Evolutionary conservation across 2,888 invertebrate genomes (phyloP).

Genomic region (Muschampia plurimacula): DNA sequence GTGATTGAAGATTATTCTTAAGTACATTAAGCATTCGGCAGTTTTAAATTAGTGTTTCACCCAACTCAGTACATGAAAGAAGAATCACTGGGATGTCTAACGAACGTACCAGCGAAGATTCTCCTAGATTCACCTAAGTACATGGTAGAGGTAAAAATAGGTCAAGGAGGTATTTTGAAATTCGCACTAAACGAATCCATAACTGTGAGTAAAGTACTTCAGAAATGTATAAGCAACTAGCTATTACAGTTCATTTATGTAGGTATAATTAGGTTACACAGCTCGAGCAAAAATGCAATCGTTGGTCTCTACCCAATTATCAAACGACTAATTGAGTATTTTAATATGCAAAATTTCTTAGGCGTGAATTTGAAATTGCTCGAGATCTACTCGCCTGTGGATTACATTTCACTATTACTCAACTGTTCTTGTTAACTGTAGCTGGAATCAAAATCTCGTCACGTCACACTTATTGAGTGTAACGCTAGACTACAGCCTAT

Average conservation of each 20-base stretch:
- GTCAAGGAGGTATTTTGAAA: too few species aligned
- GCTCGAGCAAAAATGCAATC: conserved; percentile 18
- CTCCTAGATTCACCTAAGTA: too few species aligned
- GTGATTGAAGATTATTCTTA: too few species aligned
- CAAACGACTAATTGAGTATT: conserved; percentile 17
- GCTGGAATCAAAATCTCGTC: conserved; percentile 47
- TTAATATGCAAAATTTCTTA: conserved; percentile 29
- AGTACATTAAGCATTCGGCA: too few species aligned
- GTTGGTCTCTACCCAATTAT: conserved; percentile 2
- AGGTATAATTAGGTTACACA: conserved; percentile 14
- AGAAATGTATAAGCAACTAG: not conserved
- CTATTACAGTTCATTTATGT: not conserved
- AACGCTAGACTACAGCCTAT: conserved; percentile 41
- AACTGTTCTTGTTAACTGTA: conserved; percentile 39
- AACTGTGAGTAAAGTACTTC: not conserved
- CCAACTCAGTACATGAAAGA: too few species aligned
- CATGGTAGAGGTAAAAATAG: too few species aligned
- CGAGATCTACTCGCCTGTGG: conserved; percentile 23
- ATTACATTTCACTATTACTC: conserved; percentile 42
- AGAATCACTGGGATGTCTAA: too few species aligned
- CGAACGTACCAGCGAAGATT: too few species aligned
- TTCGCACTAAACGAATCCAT: not conserved
- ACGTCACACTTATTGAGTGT: conserved; percentile 47
- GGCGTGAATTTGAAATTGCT: conserved; percentile 30
- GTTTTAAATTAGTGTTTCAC: too few species aligned